Evolutionary conservation across 2,888 invertebrate species (phyloP).

Genomic region (Melolontha melolontha): DNA sequence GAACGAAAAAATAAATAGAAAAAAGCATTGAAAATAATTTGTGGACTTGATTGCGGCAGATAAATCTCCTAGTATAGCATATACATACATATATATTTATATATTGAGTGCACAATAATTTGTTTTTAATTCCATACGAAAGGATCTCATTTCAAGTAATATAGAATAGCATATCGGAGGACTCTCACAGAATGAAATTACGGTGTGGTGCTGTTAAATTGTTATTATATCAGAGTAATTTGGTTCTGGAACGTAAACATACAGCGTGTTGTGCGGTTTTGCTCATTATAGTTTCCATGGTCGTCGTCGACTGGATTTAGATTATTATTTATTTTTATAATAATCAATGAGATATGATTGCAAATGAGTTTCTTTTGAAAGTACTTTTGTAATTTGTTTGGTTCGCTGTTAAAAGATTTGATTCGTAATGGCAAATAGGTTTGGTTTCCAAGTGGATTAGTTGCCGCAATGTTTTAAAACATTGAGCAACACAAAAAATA

Average conservation of each 20-base stretch:
- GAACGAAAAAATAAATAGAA: constrained; percentile 25
- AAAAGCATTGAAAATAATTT: constrained; percentile 41
- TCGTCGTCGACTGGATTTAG: constrained; percentile 3
- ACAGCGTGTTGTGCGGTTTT: constrained; percentile 6
- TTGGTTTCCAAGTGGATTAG: too few species aligned
- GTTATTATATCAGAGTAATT: constrained; percentile 12
- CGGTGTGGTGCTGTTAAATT: constrained; percentile 11
- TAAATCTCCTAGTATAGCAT: constrained; percentile 26
- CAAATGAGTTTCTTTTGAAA: too few species aligned
- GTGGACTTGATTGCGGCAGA: constrained; percentile 39
- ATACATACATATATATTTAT: constrained; percentile 2
- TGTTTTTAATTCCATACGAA: constrained; percentile 34
- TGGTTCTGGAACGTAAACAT: constrained; percentile 6
- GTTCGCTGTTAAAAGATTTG: too few species aligned
- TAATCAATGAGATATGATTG: too few species aligned
- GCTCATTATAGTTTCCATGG: constrained; percentile 14
- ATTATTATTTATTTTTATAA: constrained; percentile 27
- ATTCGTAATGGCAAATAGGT: too few species aligned
- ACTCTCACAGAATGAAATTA: constrained; percentile 18
- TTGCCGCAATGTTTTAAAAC: too few species aligned
- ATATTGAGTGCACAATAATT: constrained; percentile 10
- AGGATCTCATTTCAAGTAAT: background rate
- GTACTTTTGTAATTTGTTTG: too few species aligned
- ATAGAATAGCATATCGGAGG: too few species aligned
- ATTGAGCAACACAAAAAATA: too few species aligned